Conservation (phyloP, 2,888 invertebrate species). For the Calameuta filiformis region DNA sequence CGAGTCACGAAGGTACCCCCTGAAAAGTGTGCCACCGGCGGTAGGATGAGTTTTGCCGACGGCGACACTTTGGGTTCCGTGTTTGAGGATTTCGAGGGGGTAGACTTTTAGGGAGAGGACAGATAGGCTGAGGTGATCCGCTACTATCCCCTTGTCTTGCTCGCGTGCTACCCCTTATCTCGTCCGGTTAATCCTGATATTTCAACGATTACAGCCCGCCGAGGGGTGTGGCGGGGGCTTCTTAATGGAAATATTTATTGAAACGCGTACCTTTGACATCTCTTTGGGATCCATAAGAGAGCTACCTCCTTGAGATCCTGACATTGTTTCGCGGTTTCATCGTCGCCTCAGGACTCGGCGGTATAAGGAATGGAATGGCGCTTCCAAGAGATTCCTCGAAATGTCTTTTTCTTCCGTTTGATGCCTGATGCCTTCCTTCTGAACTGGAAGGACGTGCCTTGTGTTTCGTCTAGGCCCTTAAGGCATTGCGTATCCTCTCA, state of each 20-base stretch:
- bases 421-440: neutral
- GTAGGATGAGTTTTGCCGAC: neutral
- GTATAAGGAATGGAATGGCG: neutral
- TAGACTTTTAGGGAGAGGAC: neutral
- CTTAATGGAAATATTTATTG: neutral
- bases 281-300: neutral
- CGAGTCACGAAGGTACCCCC: slow-evolving; percentile 3
- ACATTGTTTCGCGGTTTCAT: neutral
- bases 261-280: neutral
- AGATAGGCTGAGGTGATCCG: neutral
- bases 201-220: neutral
- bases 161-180: neutral
- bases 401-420: neutral
- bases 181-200: neutral
- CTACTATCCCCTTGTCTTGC: neutral
- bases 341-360: neutral
- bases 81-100: neutral
- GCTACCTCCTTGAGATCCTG: neutral
- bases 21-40: neutral
- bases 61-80: neutral
- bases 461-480: neutral
- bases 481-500: neutral
- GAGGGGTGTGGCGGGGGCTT: neutral
- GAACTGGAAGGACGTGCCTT: neutral
- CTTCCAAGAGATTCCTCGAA: neutral